Evolutionary conservation across 64 coral and sea anemone species (phyloP), one percentile per base, ranked within the genome.

Genomic region (Stichodactyla helianthus): DNA sequence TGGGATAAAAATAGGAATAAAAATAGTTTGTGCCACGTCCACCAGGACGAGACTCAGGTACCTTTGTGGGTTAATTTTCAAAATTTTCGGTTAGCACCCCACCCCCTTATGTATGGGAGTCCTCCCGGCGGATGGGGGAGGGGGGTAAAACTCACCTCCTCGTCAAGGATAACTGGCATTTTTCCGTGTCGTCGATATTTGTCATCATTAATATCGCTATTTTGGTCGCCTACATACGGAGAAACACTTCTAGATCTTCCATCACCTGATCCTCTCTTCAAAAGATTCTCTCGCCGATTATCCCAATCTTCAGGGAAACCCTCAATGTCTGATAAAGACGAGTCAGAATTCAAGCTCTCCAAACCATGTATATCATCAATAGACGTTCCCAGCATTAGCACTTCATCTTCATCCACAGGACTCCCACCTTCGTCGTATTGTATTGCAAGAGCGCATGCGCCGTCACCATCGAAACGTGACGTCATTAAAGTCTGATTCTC

Each of bases 331-430:
- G 20, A 51, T 10, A 19, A 31, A 52, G 50, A 81, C 0, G 78
- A 6, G 14, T 10, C 31, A 52, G 78, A 81, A 6, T 7, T 81
- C 78, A 86, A 91, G 60, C 77, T 62, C 74, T 10, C 35, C 26
- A 65, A 86, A 44, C 89, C 79, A 55, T n/a, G 7, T n/a, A 95
- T 55, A 89, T 95, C 93, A 71, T 92, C 87, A 7, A 89, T 89
- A 18, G 89, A 95, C 23, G 86, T 92, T 60, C 82, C 8, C 52
- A 82, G 78, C 19, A 79, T 86, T n/a, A 54, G 55, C 65, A 86
- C 55, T 10, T n/a, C 11, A 64, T 83, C 81, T 23, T 61, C 28
- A 60, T 64, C 89, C 19, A 20, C 26, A 44, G 70, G 31, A 4
- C 55, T 17, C 17, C n/a, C 31, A 2, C 14, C 12, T 84, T 84